phyloP scores from a whole-genome alignment of 2,113 vertebrate genomes.

The Camelus dromedarius region DNA sequence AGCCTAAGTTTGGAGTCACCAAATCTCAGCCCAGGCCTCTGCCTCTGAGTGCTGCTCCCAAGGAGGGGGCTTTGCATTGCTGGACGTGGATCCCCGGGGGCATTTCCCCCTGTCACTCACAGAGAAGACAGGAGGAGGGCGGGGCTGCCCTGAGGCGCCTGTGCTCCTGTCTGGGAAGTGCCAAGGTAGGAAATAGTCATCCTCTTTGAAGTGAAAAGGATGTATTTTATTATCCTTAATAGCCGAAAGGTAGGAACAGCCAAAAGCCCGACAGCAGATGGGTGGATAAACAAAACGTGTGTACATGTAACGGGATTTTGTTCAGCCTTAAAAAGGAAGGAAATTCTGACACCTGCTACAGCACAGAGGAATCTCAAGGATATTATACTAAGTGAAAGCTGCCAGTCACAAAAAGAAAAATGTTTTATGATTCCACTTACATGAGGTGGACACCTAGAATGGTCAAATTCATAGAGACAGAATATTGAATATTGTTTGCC shows the following conservation, averaged over 20 bases:
- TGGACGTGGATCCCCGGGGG: background rate
- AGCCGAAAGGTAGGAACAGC: background rate
- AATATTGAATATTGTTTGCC: background rate
- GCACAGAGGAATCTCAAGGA: background rate
- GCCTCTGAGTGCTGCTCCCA: rapidly evolving
- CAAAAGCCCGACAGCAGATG: background rate
- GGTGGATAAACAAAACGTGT: background rate
- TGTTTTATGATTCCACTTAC: background rate
- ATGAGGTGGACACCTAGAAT: background rate
- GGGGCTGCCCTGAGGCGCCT: background rate
- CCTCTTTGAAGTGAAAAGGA: background rate
- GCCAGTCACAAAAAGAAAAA: background rate
- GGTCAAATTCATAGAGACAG: background rate
- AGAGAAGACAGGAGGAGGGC: background rate
- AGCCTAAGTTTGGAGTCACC: background rate
- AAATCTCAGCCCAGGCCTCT: background rate
- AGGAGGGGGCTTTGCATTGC: background rate
- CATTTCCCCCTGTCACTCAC: background rate
- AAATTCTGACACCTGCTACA: background rate
- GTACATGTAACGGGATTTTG: background rate
- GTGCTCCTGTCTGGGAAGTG: background rate
- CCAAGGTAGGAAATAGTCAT: background rate
- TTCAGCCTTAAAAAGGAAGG: background rate
- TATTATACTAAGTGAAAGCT: background rate
- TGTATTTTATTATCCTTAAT: background rate